A percentile compares a stretch with the other conserved stretches of the same genome.
These are phyloP conservation scores for Phocides pigmalion DNA, from an alignment of 1,140 invertebrate species.

Conservation along the genomic window DNA sequence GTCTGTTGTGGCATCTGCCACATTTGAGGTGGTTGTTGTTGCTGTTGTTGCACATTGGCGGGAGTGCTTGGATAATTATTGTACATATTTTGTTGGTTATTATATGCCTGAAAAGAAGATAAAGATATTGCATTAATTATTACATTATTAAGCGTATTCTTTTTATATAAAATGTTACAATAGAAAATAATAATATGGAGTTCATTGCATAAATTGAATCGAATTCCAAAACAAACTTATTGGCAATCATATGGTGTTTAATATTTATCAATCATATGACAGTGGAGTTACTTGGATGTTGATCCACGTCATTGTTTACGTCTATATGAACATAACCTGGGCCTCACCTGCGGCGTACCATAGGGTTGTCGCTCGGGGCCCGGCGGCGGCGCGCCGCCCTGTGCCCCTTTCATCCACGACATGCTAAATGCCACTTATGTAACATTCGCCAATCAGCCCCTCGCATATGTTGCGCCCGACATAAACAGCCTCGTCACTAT, in stretches of 20 bases:
- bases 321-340: conserved; percentile 60
- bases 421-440: conserved; percentile 73
- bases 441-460: conserved; percentile 67
- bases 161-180: no score
- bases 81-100: conserved; percentile 67
- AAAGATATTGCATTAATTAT: no score
- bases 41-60: conserved; percentile 45
- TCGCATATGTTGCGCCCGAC: conserved; percentile 70
- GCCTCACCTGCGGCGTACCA: conserved; percentile 61
- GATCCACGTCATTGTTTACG: conserved; percentile 77
- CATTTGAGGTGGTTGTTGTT: conserved; percentile 50
- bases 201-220: not conserved
- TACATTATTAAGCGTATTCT: no score
- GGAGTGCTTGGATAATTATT: conserved; percentile 56
- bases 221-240: conserved; percentile 9
- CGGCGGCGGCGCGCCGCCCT: conserved; percentile 61
- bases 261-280: conserved; percentile 49
- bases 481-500: conserved; percentile 77
- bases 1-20: conserved; percentile 58
- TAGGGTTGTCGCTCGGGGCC: conserved; percentile 56
- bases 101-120: conserved; percentile 67
- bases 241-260: conserved; percentile 7
- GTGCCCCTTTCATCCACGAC: conserved; percentile 80
- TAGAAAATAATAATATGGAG: no score
- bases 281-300: conserved; percentile 30